Conservation (phyloP, 2,113 vertebrate species). For the Cephalopterus ornatus region DNA sequence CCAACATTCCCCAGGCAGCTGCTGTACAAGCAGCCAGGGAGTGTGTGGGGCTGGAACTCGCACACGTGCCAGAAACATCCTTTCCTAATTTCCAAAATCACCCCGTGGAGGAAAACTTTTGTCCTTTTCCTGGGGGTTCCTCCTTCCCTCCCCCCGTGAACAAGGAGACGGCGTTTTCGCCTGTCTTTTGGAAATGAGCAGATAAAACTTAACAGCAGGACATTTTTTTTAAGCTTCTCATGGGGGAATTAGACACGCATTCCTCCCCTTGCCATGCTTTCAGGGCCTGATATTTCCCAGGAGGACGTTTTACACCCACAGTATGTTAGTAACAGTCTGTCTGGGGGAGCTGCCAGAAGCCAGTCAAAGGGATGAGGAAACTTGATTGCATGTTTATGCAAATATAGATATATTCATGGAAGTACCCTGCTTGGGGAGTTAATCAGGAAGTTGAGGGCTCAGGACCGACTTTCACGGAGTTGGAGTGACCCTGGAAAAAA, state of each 20-base stretch:
- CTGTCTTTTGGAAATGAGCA: slow-evolving; percentile 29
- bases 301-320: slow-evolving; percentile 67
- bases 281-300: slow-evolving; percentile 66
- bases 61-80: background rate
- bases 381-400: slow-evolving; percentile 66
- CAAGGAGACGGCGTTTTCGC: background rate
- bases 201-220: slow-evolving; percentile 57
- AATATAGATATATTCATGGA: slow-evolving; percentile 43
- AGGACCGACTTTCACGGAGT: background rate
- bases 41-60: background rate
- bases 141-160: accelerated
- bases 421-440: slow-evolving; percentile 9
- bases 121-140: background rate
- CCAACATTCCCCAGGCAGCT: background rate
- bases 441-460: background rate
- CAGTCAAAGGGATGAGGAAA: slow-evolving; percentile 65
- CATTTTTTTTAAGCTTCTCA: slow-evolving; percentile 38
- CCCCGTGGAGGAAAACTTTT: background rate
- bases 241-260: slow-evolving; percentile 59
- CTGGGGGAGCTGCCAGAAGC: slow-evolving; percentile 68
- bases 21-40: background rate
- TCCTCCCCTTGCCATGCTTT: slow-evolving; percentile 38
- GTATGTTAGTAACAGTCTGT: slow-evolving; percentile 66
- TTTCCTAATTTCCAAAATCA: background rate
- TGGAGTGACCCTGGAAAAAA: background rate